phyloP scores from a whole-genome alignment of 92 coral and sea anemone species.

The Palythoa grandis region DNA sequence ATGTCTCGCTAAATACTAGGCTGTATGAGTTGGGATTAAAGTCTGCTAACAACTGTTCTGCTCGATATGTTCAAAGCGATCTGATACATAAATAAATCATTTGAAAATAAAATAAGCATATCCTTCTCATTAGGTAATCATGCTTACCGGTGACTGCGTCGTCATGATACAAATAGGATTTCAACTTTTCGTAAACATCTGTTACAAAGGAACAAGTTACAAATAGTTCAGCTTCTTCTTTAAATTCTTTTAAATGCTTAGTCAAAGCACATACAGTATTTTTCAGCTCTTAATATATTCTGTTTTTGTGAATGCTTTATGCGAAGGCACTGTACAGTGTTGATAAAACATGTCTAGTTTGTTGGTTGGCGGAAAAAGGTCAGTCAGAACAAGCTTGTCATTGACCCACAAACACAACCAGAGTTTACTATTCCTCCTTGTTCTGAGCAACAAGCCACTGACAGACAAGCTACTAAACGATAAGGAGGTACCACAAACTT shows the following conservation, averaged over 20 bases:
- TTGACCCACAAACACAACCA: conserved; percentile 43
- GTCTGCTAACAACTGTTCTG: no score
- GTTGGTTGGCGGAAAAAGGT: conserved; percentile 31
- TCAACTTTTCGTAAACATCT: conserved; percentile 96
- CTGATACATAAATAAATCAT: no score
- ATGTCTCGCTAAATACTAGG: no score
- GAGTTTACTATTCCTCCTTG: conserved; percentile 24
- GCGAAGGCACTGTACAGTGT: not conserved
- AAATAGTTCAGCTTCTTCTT: not conserved
- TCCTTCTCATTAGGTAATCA: not conserved
- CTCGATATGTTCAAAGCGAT: no score
- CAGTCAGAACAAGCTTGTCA: not conserved
- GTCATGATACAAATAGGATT: conserved; percentile 86
- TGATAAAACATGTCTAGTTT: not conserved
- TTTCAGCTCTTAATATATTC: no score
- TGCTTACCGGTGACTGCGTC: conserved; percentile 96
- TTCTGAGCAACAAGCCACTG: conserved; percentile 41
- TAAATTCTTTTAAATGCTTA: not conserved
- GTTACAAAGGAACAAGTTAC: conserved; percentile 26
- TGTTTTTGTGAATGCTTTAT: no score
- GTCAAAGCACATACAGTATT: not conserved
- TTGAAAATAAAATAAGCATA: no score
- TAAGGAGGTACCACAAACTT: conserved; percentile 2
- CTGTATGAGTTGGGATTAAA: no score
- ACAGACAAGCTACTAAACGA: conserved; percentile 38